Conservation (phyloP, 2,797 vertebrate species). For the Alauda arvensis region DNA sequence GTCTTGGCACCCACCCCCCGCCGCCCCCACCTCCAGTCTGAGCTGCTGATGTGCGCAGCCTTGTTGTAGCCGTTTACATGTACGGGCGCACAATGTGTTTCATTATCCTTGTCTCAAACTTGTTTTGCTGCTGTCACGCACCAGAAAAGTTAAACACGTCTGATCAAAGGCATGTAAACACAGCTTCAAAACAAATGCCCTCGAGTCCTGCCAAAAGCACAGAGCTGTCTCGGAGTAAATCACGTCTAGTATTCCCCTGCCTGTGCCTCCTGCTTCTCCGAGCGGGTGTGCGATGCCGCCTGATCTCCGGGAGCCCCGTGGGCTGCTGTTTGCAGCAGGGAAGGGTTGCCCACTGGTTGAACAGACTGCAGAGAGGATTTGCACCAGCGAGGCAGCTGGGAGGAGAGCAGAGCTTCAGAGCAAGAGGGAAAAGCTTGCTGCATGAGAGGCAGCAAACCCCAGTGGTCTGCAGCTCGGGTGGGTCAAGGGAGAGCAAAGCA, state of each 20-base stretch:
- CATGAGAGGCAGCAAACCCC: not conserved
- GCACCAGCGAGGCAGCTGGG: not conserved
- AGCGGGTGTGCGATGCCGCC: not conserved
- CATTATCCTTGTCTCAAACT: slow-evolving; percentile 64
- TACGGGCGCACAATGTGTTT: slow-evolving; percentile 45
- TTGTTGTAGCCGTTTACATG: not conserved
- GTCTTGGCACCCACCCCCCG: fast-evolving
- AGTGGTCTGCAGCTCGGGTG: not conserved
- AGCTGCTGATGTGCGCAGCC: not conserved
- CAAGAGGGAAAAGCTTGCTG: not conserved
- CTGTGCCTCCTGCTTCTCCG: not conserved
- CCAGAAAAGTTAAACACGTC: slow-evolving; percentile 62
- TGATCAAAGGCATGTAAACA: slow-evolving; percentile 69
- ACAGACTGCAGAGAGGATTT: not conserved
- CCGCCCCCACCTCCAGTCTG: not conserved
- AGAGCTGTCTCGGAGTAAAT: slow-evolving; percentile 41
- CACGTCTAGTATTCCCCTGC: slow-evolving; percentile 16
- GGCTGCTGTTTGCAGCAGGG: not conserved
- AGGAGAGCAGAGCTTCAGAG: not conserved
- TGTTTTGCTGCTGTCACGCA: slow-evolving; percentile 66
- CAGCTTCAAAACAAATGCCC: slow-evolving; percentile 66
- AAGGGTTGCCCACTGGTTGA: not conserved
- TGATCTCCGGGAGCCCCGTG: not conserved
- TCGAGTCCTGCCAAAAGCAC: slow-evolving; percentile 56
- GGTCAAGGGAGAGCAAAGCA: not conserved